These are phyloP conservation scores for Leucosticte australis DNA, from an alignment of 2,113 vertebrate species.

Conservation along the genomic window DNA sequence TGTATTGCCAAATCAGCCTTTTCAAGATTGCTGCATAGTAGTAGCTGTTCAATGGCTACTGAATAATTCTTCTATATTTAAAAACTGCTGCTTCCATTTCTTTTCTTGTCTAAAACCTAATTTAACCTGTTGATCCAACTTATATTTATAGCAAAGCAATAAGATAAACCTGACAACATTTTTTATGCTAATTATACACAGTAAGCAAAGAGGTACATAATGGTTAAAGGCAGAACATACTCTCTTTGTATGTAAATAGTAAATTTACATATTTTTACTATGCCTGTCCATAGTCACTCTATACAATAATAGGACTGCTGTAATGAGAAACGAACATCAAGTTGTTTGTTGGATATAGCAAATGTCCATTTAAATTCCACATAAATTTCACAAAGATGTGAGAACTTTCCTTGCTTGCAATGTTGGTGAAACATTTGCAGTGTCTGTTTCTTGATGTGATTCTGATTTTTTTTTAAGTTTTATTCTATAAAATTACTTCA, in stretches of 20 bases:
- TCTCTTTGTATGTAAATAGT: not conserved
- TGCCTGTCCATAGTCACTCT: not conserved
- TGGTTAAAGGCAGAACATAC: conserved; percentile 7
- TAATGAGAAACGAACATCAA: not conserved
- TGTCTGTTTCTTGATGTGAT: not conserved
- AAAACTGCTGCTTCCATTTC: not conserved
- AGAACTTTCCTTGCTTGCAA: not conserved
- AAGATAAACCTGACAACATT: conserved; percentile 11
- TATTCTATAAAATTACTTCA: not conserved
- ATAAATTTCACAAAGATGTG: not conserved
- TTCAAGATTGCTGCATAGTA: not conserved
- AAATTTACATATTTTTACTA: conserved; percentile 16
- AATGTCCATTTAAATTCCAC: not conserved
- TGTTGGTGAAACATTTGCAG: not conserved
- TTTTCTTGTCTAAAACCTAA: not conserved
- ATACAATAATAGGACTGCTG: not conserved
- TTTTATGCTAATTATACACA: not conserved
- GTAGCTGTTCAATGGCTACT: not conserved
- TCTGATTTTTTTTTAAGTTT: not conserved
- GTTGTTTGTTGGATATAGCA: not conserved
- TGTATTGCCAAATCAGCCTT: not conserved
- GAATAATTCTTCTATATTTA: not conserved
- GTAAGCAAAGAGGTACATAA: not conserved
- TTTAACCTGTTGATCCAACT: not conserved
- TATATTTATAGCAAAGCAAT: not conserved